Evolutionary conservation across 2,888 invertebrate genomes (phyloP).

Genomic region (Oxyteleia sp.): DNA sequence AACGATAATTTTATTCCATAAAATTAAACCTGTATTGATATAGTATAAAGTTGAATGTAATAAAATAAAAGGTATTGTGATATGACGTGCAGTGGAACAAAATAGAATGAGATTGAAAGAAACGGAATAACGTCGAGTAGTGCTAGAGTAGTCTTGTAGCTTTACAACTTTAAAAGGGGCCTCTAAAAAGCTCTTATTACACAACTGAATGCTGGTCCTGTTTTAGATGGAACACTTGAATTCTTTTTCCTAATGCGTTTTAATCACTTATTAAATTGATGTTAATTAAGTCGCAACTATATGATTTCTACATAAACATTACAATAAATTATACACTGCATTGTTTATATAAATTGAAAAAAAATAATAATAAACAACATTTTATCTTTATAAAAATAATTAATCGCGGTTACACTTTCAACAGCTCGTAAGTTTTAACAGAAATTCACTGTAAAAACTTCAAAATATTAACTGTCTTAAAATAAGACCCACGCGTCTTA

Average conservation of each 20-base stretch:
- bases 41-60: conserved; percentile 45
- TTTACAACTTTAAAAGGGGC: conserved; percentile 62
- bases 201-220: conserved; percentile 56
- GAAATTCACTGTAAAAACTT: too few relatives aligned
- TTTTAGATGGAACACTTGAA: conserved; percentile 56
- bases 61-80: conserved; percentile 61
- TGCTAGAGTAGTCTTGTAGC: conserved; percentile 63
- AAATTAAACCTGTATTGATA: conserved; percentile 9
- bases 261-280: conserved; percentile 48
- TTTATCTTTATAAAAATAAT: too few relatives aligned
- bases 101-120: conserved; percentile 60
- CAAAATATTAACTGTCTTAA: too few relatives aligned
- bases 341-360: too few relatives aligned
- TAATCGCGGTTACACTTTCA: too few relatives aligned
- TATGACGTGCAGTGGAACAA: conserved; percentile 51
- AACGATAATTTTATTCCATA: neutral
- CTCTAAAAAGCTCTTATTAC: conserved; percentile 69
- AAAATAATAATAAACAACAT: too few relatives aligned
- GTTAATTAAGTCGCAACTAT: conserved; percentile 36
- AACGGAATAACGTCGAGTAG: conserved; percentile 64
- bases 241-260: conserved; percentile 52
- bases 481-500: too few relatives aligned
- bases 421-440: too few relatives aligned
- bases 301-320: conserved; percentile 28
- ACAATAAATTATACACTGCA: too few relatives aligned